Evolutionary conservation across 2,113 vertebrate genomes (phyloP), one percentile per base, ranked within the genome.

Genomic region (Trichechus manatus): DNA sequence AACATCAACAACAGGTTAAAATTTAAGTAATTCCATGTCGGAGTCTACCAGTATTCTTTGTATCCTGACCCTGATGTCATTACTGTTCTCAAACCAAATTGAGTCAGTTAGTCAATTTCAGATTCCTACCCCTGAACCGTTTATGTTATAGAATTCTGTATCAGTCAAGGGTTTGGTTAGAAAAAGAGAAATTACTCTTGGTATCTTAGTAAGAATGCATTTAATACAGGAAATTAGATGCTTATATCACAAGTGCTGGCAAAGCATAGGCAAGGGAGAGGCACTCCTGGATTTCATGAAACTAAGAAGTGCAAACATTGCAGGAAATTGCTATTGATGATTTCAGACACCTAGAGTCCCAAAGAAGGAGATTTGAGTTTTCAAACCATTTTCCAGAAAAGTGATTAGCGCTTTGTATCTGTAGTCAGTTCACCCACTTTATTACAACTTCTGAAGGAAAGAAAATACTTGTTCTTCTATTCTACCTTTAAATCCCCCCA

Each of bases 101-200:
- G 20, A 22, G 42, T 95, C 70, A 61, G 19, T 56, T 82, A 68
- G 80, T 25, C 20, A 89, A 85, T 75, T 92, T 1, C 0, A 82
- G 27, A 59, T 80, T 36, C 14, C 59, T 0, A 53, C 15, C 13
- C 92, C 23, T 77, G 53, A 95, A 1, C 9, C 11, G 17, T 50
- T 97, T 89, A 77, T 82, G 10, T 84, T 27, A 68, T 4, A 91
- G 84, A 64, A 91, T 79, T 92, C 42, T 89, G 13, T 63, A 59
- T 59, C 31, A 25, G 13, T 79, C 56, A 94, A 86, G 20, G 23
- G 2, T 83, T 87, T 94, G n/a, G 27, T 29, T 63, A 33, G 61
- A 89, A 85, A 79, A 29, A 31, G 6, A 92, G 11, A 80, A 80
- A 59, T 25, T 31, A 25, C 20, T 56, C 53, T 92, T 64, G 25